These are phyloP conservation scores for Semicossyphus pulcher DNA, from an alignment of 2,113 vertebrate species.

Conservation along the genomic window DNA sequence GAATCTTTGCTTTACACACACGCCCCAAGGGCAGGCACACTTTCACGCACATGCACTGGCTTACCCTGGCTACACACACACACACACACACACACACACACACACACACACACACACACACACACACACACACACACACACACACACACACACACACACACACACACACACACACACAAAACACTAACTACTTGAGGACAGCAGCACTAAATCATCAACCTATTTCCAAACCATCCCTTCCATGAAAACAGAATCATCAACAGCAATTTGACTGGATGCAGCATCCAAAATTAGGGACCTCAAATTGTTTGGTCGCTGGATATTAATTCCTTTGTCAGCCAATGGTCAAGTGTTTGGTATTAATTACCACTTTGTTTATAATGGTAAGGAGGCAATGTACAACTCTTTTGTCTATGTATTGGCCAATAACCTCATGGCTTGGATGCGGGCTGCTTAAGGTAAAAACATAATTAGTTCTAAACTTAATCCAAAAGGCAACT, in stretches of 20 bases:
- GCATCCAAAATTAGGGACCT: conserved; percentile 17
- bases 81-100: conserved; percentile 5
- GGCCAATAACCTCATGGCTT: conserved; percentile 27
- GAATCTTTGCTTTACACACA: conserved; percentile 58
- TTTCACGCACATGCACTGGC: not conserved
- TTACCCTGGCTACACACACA: not conserved
- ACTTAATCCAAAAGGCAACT: too few species aligned
- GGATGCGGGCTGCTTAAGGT: not conserved
- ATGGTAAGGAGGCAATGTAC: conserved; percentile 47
- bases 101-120: not conserved
- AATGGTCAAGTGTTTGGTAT: conserved; percentile 54
- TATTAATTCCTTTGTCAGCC: conserved; percentile 49
- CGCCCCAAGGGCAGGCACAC: conserved; percentile 61
- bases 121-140: conserved; percentile 8
- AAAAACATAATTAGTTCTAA: too few species aligned
- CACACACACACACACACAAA: conserved; percentile 3
- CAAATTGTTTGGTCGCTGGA: conserved; percentile 28
- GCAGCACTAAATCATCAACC: conserved; percentile 50
- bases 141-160: not conserved
- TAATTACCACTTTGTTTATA: conserved; percentile 49
- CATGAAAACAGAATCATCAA: conserved; percentile 49
- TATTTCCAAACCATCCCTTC: conserved; percentile 27
- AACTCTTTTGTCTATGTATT: conserved; percentile 40
- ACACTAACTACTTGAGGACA: not conserved
- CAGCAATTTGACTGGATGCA: conserved; percentile 24